Evolutionary conservation across 2,888 invertebrate species (phyloP).

Genomic region (Timandra comae): DNA sequence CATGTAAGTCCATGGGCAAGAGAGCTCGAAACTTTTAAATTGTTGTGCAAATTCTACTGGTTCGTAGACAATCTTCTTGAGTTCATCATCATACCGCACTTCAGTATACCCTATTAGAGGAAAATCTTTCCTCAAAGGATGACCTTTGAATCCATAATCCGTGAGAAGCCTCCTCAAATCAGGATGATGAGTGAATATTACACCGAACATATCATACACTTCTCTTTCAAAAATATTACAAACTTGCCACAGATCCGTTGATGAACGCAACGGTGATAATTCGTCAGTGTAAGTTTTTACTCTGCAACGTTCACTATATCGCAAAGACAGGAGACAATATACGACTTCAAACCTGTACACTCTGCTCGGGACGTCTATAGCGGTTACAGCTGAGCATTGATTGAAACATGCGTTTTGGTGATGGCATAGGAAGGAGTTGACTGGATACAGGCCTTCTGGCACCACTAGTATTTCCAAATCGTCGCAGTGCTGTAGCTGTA

Average conservation of each 20-base stretch:
- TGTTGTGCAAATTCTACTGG: constrained; percentile 62
- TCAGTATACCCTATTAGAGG: constrained; percentile 61
- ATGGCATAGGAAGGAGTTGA: constrained; percentile 47
- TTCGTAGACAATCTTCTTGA: constrained; percentile 64
- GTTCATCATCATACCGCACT: constrained; percentile 61
- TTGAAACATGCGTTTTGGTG: constrained; percentile 62
- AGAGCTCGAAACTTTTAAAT: constrained; percentile 40
- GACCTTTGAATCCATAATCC: constrained; percentile 63
- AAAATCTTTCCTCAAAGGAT: constrained; percentile 65
- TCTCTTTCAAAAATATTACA: constrained; percentile 54
- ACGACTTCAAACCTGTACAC: constrained; percentile 55
- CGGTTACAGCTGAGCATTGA: constrained; percentile 46
- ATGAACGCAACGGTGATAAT: constrained; percentile 55
- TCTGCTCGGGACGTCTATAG: constrained; percentile 59
- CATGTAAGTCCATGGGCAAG: constrained; percentile 59
- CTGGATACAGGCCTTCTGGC: constrained; percentile 53
- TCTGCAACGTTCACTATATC: constrained; percentile 40
- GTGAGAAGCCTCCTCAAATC: constrained; percentile 61
- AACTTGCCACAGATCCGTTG: constrained; percentile 39
- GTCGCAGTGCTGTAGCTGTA: constrained; percentile 58
- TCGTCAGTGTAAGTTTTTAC: constrained; percentile 66
- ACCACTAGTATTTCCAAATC: constrained; percentile 55
- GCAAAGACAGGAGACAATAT: constrained; percentile 48
- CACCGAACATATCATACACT: constrained; percentile 62
- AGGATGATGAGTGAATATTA: constrained; percentile 60